Percentiles rank a stretch among this genome's conserved stretches.
Evolutionary conservation across 2,797 vertebrate species (phyloP).

Genomic region (Phataginus tetradactyla): DNA sequence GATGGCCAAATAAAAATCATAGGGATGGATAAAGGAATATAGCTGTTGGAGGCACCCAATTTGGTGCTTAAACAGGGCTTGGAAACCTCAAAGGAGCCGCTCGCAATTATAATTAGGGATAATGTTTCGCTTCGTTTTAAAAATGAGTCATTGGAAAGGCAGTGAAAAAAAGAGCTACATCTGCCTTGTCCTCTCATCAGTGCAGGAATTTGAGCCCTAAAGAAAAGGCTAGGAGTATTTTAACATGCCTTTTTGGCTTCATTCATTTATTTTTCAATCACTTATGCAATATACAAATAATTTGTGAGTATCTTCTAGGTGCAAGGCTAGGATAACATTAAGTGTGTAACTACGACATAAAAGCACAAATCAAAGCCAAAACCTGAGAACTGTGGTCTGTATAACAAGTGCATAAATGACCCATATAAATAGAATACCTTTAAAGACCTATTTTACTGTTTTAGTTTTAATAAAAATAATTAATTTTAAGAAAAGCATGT

Average conservation of each 20-base stretch:
- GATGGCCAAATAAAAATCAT: conserved; percentile 78
- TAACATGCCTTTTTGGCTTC: not conserved
- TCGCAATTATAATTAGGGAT: conserved; percentile 76
- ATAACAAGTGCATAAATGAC: not conserved
- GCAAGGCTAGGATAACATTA: not conserved
- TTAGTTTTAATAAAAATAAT: not conserved
- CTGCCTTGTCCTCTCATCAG: not conserved
- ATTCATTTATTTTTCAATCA: conserved; percentile 33
- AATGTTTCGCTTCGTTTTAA: conserved; percentile 68
- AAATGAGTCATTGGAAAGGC: conserved; percentile 51
- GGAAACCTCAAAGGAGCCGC: conserved; percentile 58
- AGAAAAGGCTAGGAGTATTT: not conserved
- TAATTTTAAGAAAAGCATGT: not conserved
- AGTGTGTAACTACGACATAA: not conserved
- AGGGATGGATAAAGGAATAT: conserved; percentile 66
- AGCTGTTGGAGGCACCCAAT: conserved; percentile 60
- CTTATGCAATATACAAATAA: not conserved
- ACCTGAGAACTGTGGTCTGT: not conserved
- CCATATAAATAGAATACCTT: not conserved
- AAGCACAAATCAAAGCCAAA: not conserved
- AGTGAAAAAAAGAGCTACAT: not conserved
- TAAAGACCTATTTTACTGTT: not conserved
- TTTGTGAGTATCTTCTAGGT: not conserved
- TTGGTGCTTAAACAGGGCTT: conserved; percentile 66
- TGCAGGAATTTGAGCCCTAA: conserved; percentile 18